Evolutionary conservation across 2,888 invertebrate genomes (phyloP), one percentile per base, ranked within the genome.

Genomic region (Eupelmus urozonus): DNA sequence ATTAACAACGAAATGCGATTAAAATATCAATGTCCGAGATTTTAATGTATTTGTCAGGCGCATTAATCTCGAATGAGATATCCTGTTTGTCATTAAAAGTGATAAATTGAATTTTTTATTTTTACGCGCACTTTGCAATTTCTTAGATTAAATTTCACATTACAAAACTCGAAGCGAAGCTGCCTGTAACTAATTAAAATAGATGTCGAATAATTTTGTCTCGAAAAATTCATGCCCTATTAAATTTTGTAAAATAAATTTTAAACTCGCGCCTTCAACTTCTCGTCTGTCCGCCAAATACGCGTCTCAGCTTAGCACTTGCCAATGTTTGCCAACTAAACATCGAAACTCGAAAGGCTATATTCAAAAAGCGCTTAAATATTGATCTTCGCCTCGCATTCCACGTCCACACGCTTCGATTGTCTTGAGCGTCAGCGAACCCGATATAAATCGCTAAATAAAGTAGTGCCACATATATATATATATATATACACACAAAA

Each of bases 1-100:
- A 55, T 62, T 49, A 45, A 55, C 27, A 53, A 66, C 51, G 53
- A 66, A n/a, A 59, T 13, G 9, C 66, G 53, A 72, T 66, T 66
- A 40, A 65, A 66, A 55, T 42, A 23, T 63, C 49, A 55, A 9
- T 23, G 34, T 51, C 73, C n/a, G n/a, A n/a, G n/a, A n/a, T n/a
- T n/a, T n/a, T n/a, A n/a, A n/a, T n/a, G n/a, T n/a, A n/a, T n/a
- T n/a, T n/a, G n/a, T n/a, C n/a, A n/a, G n/a, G n/a, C n/a, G n/a
- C n/a, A n/a, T n/a, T n/a, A n/a, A n/a, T n/a, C n/a, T n/a, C n/a
- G n/a, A n/a, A n/a, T n/a, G n/a, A n/a, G n/a, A 16, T 29, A 25
- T 25, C 59, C 40, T 40, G 29, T 20, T 40, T 18, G 2, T 1
- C 0, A 18, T 34, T 2, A 11, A 40, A 60, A 34, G 18, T 1